Conservation (phyloP, 2,797 vertebrate genomes). For the Enteromius radiatus region DNA sequence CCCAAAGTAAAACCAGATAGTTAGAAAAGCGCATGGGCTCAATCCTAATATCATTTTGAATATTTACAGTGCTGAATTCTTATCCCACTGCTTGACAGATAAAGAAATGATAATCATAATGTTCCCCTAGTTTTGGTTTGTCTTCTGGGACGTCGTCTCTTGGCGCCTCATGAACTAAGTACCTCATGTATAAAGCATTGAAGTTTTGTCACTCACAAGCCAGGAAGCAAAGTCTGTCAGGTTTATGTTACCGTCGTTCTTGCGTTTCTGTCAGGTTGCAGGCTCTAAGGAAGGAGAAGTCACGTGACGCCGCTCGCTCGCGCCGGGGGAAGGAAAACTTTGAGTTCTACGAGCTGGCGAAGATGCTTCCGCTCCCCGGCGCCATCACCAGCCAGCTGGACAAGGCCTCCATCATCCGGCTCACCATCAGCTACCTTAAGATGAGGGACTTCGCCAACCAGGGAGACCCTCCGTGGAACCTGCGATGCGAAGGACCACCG, state of each 20-base stretch:
- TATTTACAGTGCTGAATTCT: not conserved
- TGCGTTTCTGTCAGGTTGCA: conserved; percentile 84
- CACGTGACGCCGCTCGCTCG: conserved; percentile 94
- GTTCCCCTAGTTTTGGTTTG: not conserved
- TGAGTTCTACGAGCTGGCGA: conserved; percentile 98
- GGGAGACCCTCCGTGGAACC: conserved; percentile 96
- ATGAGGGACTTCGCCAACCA: conserved; percentile 99
- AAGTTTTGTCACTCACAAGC: conserved; percentile 44
- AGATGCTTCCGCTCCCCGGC: conserved; percentile 95
- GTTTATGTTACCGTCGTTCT: not conserved
- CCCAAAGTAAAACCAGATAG: not conserved
- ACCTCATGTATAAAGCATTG: conserved; percentile 27
- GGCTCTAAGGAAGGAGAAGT: conserved; percentile 98
- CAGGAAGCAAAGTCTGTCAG: not conserved
- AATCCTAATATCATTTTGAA: not conserved
- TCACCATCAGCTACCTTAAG: conserved; percentile 99
- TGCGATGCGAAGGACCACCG: conserved; percentile 93
- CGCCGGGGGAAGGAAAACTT: conserved; percentile 98
- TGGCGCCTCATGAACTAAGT: conserved; percentile 22
- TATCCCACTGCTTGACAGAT: not conserved
- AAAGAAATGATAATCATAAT: not conserved
- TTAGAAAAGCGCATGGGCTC: not conserved
- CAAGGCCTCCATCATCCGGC: conserved; percentile 97
- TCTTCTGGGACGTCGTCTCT: not conserved
- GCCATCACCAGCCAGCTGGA: conserved; percentile 98